Evolutionary conservation across 2,888 invertebrate genomes (phyloP), one percentile per base, ranked within the genome.

Genomic region (Urechis unicinctus): DNA sequence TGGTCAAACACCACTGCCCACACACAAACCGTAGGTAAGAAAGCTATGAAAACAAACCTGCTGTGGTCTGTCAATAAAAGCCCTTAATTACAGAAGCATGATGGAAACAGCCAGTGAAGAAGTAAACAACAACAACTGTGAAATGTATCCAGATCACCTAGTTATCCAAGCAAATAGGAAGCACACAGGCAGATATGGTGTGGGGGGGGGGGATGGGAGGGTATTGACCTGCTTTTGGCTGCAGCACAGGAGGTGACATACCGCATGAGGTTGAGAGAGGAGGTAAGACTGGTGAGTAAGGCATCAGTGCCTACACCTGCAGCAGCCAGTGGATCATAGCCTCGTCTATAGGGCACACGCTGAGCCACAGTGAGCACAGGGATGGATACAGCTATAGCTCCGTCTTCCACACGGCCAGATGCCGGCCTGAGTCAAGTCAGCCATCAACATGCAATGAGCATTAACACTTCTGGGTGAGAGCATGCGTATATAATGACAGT

Each of bases 261-360:
- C 36, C 36, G 9, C 59, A 52, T 5, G 70, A 67, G 9, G 72
- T 67, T 43, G 72, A 65, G 25, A 69, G 67, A 28, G 57, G 50
- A 42, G 58, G 28, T 54, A 60, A 50, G 24, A 48, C 30, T 36
- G 36, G 9, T 36, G 36, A 36, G 9, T n/a, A n/a, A n/a, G n/a
- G n/a, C n/a, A n/a, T n/a, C n/a, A n/a, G n/a, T n/a, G n/a, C n/a
- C n/a, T n/a, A n/a, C n/a, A n/a, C n/a, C n/a, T n/a, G n/a, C n/a
- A n/a, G n/a, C n/a, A 17, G 9, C 36, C 9, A 13, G 36, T 36
- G 36, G 9, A 36, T 13, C 9, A 17, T 36, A 36, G 9, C 9
- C 36, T 9, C 17, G 9, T 36, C 9, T 17, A 36, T 36, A 36
- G 36, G 36, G 36, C 9, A 36, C 36, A 36, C 17, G 36, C 36